A percentile compares a stretch with the other conserved stretches of the same genome.
phyloP scores from a whole-genome alignment of 2,888 invertebrate species.

The Microctonus brassicae region DNA sequence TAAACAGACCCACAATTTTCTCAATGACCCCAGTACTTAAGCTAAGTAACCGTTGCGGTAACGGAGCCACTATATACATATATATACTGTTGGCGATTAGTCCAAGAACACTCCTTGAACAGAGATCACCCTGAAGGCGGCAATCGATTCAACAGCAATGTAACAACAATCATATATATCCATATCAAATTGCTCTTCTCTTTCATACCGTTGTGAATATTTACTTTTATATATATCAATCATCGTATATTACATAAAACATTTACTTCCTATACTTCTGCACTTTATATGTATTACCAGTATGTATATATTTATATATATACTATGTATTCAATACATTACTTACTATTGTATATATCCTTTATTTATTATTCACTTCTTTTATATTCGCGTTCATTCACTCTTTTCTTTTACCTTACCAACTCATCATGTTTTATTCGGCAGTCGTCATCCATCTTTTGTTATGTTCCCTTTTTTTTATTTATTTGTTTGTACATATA shows the following conservation, averaged over 20 bases:
- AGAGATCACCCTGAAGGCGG: constrained; percentile 40
- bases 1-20: constrained; percentile 69
- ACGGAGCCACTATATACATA: constrained; percentile 47
- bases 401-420: background rate
- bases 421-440: background rate
- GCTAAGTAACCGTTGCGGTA: constrained; percentile 63
- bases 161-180: constrained; percentile 17
- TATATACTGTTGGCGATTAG: constrained; percentile 54
- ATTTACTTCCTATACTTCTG: background rate
- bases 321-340: background rate
- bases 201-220: background rate
- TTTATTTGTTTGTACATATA: too few species aligned
- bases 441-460: background rate
- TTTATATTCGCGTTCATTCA: background rate
- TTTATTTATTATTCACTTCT: background rate
- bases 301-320: too few species aligned
- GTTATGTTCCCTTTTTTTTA: too few species aligned
- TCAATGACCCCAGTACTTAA: constrained; percentile 65
- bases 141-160: constrained; percentile 37
- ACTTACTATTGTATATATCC: background rate
- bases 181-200: background rate
- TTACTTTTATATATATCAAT: too few species aligned
- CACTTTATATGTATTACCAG: background rate
- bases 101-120: constrained; percentile 39
- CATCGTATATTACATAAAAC: background rate